Conservation (phyloP, 2,888 invertebrate genomes). For the Drymonia ruficornis region DNA sequence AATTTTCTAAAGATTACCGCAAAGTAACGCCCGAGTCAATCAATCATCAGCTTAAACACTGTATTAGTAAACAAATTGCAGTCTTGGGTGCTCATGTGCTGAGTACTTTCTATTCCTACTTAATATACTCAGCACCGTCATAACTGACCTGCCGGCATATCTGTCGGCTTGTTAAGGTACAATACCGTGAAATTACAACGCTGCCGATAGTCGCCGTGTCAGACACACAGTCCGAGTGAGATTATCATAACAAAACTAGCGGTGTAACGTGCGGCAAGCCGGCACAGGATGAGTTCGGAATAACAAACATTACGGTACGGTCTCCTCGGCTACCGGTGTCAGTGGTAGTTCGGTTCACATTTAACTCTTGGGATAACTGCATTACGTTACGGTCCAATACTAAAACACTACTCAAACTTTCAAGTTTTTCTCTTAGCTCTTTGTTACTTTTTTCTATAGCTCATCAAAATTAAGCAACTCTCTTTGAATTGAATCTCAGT, state of each 20-base stretch:
- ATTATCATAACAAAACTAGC: conserved; percentile 35
- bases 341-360: neutral
- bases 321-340: neutral
- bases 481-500: no score
- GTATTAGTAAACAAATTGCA: no score
- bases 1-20: no score
- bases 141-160: neutral
- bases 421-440: no score
- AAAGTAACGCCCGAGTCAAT: no score
- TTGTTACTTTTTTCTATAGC: no score
- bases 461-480: no score
- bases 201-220: conserved; percentile 3
- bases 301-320: conserved; percentile 24
- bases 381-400: no score
- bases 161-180: neutral
- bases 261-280: conserved; percentile 15
- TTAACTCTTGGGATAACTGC: neutral
- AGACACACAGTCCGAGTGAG: conserved; percentile 24
- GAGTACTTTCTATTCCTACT: no score
- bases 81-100: no score
- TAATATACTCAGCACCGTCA: neutral
- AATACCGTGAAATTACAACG: neutral
- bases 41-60: no score
- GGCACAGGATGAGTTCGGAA: conserved; percentile 27
- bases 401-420: no score